Conservation (phyloP, 1,140 invertebrate genomes). For the Pseudobourletiella spinata region DNA sequence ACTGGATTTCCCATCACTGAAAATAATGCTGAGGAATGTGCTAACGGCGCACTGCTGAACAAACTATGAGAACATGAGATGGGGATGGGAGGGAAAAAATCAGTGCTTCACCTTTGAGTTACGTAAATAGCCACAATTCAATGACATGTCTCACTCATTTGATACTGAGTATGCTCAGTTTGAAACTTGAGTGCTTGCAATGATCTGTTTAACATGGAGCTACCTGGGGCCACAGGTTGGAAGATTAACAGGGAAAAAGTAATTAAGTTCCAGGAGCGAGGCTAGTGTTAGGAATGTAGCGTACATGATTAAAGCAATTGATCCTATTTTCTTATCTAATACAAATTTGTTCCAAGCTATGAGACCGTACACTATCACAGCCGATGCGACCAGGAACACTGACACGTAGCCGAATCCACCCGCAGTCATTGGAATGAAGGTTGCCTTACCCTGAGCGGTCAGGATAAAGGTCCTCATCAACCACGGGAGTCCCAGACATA, state of each 20-base stretch:
- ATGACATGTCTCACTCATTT: too few relatives aligned
- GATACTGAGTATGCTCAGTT: too few relatives aligned
- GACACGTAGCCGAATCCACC: neutral
- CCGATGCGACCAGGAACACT: conserved; percentile 10
- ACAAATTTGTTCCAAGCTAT: conserved; percentile 18
- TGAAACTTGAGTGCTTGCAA: neutral
- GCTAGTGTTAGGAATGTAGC: conserved; percentile 53
- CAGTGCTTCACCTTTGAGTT: too few relatives aligned
- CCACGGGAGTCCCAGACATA: conserved; percentile 47
- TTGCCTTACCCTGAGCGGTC: neutral
- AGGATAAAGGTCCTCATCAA: conserved; percentile 26
- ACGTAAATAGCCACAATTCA: too few relatives aligned
- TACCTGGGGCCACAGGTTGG: conserved; percentile 39
- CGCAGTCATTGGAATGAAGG: neutral
- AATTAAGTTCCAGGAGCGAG: conserved; percentile 48
- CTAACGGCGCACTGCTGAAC: too few relatives aligned
- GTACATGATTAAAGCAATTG: conserved; percentile 46
- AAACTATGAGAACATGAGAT: too few relatives aligned
- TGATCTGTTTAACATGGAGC: neutral
- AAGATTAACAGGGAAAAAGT: conserved; percentile 45
- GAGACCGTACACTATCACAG: conserved; percentile 13
- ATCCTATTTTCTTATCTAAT: conserved; percentile 23
- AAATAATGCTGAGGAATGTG: too few relatives aligned
- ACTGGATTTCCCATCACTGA: too few relatives aligned
- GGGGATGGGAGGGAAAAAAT: too few relatives aligned